phyloP scores from a whole-genome alignment of 2,888 invertebrate genomes.

The Augiades crinisus region DNA sequence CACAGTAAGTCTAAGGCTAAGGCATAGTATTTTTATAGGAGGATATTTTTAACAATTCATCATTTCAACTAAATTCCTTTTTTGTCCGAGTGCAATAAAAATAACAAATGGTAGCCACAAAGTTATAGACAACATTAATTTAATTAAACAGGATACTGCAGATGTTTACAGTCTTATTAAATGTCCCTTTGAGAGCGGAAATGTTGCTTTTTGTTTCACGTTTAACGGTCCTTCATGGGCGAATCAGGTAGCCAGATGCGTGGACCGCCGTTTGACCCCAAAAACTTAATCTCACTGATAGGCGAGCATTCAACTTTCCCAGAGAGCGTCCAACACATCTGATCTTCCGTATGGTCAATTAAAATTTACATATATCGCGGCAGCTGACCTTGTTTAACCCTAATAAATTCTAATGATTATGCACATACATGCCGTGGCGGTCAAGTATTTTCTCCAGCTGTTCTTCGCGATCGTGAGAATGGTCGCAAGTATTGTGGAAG shows the following conservation, averaged over 20 bases:
- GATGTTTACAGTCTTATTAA: conserved; percentile 61
- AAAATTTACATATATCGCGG: conserved; percentile 61
- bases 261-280: conserved; percentile 39
- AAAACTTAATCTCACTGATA: conserved; percentile 45
- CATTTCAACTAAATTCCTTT: neutral
- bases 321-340: conserved; percentile 44
- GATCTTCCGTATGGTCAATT: conserved; percentile 56
- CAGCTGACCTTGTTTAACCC: conserved; percentile 69
- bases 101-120: neutral
- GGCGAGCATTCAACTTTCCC: conserved; percentile 54
- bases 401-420: conserved; percentile 73
- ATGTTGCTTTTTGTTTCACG: conserved; percentile 59
- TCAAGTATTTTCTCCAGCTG: conserved; percentile 57
- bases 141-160: conserved; percentile 60
- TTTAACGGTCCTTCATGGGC: conserved; percentile 55
- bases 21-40: neutral
- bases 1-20: conserved; percentile 43
- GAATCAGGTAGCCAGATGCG: conserved; percentile 67
- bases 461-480: conserved; percentile 71
- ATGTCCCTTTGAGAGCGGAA: conserved; percentile 56
- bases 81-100: neutral
- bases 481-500: conserved; percentile 48
- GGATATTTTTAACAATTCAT: neutral
- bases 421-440: conserved; percentile 63
- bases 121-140: conserved; percentile 45